A percentile compares a stretch with the other conserved stretches of the same genome.
Conservation (phyloP, 2,888 invertebrate genomes). For the Microctonus hyperodae region DNA sequence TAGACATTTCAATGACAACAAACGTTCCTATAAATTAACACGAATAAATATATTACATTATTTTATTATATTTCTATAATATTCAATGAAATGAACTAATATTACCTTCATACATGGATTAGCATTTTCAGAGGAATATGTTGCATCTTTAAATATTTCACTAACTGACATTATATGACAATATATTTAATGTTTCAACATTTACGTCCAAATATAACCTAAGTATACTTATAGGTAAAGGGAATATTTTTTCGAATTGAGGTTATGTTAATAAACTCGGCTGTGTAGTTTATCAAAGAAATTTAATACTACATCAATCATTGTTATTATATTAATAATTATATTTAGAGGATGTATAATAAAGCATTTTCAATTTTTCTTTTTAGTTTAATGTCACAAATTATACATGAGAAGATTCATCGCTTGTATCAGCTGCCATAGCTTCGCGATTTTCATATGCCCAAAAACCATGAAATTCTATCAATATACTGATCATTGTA, state of each 20-base stretch:
- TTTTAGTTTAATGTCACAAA: conserved; percentile 23
- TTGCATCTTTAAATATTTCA: background rate
- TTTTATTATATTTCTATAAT: background rate
- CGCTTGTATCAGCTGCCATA: conserved; percentile 70
- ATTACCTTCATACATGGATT: conserved; percentile 64
- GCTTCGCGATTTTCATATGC: conserved; percentile 94
- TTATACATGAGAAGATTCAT: conserved; percentile 61
- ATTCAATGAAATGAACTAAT: too few relatives aligned
- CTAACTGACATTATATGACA: background rate
- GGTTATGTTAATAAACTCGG: background rate
- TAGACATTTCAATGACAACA: conserved; percentile 75
- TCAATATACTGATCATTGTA: conserved; percentile 90
- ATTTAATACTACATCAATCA: too few relatives aligned
- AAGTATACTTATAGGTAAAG: too few relatives aligned
- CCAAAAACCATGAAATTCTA: conserved; percentile 97
- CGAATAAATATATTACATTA: background rate
- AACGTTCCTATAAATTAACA: conserved; percentile 71
- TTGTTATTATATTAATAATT: background rate
- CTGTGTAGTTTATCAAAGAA: background rate
- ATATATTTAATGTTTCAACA: too few relatives aligned
- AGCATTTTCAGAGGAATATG: conserved; percentile 35
- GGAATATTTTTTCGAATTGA: too few relatives aligned
- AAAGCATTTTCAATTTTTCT: conserved; percentile 5
- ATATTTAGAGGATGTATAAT: background rate
- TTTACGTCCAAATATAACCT: too few relatives aligned